These are phyloP conservation scores for Calidris pugnax DNA, from an alignment of 2,113 vertebrate genomes.

Conservation along the genomic window DNA sequence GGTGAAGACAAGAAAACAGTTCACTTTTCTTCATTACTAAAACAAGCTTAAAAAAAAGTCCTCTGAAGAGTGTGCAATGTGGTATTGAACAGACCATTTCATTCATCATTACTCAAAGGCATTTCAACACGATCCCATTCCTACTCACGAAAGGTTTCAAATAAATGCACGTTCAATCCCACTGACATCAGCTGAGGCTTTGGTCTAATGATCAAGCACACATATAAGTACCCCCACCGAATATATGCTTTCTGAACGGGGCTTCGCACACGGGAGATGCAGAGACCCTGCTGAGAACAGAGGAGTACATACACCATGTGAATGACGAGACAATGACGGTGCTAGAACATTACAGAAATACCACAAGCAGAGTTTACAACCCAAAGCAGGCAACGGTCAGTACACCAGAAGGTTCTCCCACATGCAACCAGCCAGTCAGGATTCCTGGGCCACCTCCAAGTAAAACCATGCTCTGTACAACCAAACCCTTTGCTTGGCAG, in stretches of 20 bases:
- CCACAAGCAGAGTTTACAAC: neutral
- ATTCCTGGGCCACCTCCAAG: neutral
- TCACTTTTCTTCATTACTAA: neutral
- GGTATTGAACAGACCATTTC: neutral
- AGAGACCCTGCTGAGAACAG: neutral
- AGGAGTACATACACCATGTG: rapidly evolving
- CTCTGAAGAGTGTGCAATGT: neutral
- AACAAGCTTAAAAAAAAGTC: neutral
- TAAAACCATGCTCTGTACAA: neutral
- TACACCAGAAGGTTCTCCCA: neutral
- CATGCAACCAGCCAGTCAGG: rapidly evolving
- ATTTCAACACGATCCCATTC: neutral
- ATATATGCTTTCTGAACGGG: neutral
- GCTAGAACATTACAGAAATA: neutral
- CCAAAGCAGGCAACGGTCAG: rapidly evolving
- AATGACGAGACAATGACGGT: neutral
- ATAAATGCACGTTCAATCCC: neutral
- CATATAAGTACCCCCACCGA: neutral
- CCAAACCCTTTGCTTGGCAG: neutral
- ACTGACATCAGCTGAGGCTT: neutral
- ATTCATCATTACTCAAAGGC: neutral
- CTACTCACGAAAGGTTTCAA: neutral
- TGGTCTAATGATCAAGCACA: neutral
- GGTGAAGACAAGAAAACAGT: neutral
- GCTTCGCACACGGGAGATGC: neutral